A percentile compares a stretch with the other conserved stretches of the same genome.
Conservation (phyloP, 2,113 vertebrate species). For the Sclerurus mexicanus region DNA sequence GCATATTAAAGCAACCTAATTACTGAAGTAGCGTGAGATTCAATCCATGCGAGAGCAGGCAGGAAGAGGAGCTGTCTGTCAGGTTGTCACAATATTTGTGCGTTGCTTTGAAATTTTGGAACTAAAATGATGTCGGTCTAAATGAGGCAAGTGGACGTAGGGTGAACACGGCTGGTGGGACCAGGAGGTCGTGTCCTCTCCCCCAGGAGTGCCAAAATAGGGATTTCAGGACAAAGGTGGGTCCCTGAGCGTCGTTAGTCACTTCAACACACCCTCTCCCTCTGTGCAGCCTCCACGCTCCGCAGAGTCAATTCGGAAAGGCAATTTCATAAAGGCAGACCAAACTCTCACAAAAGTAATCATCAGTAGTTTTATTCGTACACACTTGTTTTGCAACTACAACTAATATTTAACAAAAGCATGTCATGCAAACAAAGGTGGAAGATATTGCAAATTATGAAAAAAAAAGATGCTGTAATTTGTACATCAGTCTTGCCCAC, state of each 20-base stretch:
- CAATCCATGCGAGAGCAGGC: neutral
- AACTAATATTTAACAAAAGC: conserved; percentile 72
- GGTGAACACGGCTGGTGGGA: neutral
- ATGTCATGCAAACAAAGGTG: conserved; percentile 71
- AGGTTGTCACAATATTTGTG: neutral
- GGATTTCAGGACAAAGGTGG: fast-evolving
- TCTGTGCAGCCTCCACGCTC: neutral
- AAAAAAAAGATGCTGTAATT: conserved; percentile 13
- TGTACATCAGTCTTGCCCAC: conserved; percentile 37
- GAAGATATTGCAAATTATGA: neutral
- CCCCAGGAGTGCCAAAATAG: neutral
- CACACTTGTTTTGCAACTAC: conserved; percentile 73
- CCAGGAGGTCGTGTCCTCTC: neutral
- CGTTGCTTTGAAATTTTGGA: neutral
- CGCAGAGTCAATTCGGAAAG: fast-evolving
- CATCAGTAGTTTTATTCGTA: conserved; percentile 75
- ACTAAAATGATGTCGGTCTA: fast-evolving
- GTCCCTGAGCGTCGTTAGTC: fast-evolving
- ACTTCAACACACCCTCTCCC: neutral
- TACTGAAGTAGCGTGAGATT: neutral
- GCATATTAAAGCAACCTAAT: neutral
- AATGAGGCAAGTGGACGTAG: fast-evolving
- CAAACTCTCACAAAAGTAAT: neutral
- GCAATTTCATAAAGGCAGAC: neutral
- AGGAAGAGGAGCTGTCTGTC: neutral